Conservation (phyloP, 2,113 vertebrate genomes). For the Steatornis caripensis region DNA sequence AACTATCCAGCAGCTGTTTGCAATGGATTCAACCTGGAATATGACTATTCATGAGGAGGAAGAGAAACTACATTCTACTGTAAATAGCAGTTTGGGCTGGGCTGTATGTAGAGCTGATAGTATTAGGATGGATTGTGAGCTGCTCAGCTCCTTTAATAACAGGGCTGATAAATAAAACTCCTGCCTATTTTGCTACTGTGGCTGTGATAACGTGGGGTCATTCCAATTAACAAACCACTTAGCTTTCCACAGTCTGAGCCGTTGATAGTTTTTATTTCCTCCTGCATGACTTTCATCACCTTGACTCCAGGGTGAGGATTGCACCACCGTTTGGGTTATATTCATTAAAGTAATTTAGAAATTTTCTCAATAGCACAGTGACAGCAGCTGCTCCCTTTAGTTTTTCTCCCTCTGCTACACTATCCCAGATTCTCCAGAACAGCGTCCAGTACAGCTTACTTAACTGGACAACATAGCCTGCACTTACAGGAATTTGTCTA, state of each 20-base stretch:
- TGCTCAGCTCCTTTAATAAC: background rate
- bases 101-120: background rate
- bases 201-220: background rate
- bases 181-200: background rate
- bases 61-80: background rate
- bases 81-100: background rate
- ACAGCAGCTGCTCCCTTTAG: background rate
- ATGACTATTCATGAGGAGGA: background rate
- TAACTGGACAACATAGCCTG: background rate
- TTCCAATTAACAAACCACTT: background rate
- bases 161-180: background rate
- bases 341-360: background rate
- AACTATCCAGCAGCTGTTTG: background rate
- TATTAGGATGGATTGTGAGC: background rate
- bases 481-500: background rate
- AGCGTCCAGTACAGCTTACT: background rate
- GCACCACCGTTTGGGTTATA: background rate
- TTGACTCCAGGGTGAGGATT: background rate
- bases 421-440: background rate
- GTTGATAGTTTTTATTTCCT: background rate
- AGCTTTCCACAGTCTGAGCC: background rate
- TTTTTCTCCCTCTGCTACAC: background rate
- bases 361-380: background rate
- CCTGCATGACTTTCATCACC: background rate
- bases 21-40: background rate